Evolutionary conservation across 92 coral and sea anemone species (phyloP).

Genomic region (Heliopora coerulea): DNA sequence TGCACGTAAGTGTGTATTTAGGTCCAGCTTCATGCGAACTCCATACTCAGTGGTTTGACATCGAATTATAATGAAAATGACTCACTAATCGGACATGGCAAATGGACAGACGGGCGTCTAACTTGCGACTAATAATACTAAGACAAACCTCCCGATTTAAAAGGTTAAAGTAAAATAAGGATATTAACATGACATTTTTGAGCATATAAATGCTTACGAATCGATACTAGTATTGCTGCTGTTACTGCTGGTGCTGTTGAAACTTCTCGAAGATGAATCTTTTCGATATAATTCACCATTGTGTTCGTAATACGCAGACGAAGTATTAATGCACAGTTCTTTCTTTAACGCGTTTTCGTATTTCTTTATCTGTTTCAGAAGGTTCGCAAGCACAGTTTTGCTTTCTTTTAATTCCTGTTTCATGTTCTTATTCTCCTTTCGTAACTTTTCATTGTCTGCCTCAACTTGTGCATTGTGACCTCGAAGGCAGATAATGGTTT

Average conservation of each 20-base stretch:
- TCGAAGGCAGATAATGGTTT: slow-evolving; percentile 33
- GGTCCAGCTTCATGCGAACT: no score
- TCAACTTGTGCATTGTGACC: slow-evolving; percentile 17
- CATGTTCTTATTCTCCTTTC: slow-evolving; percentile 6
- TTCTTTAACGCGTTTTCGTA: slow-evolving; percentile 38
- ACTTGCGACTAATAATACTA: no score
- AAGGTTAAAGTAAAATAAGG: no score
- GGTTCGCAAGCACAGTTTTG: slow-evolving; percentile 24
- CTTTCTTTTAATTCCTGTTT: slow-evolving; percentile 26
- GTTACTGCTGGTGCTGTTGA: not conserved
- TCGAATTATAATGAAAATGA: no score
- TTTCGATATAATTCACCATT: slow-evolving; percentile 27
- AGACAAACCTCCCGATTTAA: no score
- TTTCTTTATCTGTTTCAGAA: slow-evolving; percentile 30
- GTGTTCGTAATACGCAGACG: slow-evolving; percentile 30
- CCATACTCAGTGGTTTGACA: no score
- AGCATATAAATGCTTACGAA: not conserved
- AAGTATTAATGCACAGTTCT: slow-evolving; percentile 26
- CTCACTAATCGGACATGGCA: no score
- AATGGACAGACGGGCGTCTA: no score
- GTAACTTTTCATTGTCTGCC: slow-evolving; percentile 26
- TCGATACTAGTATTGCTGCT: no score
- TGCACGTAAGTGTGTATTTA: no score
- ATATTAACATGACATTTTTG: no score
- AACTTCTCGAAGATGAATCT: not conserved